A percentile compares a stretch with the other conserved stretches of the same genome.
These are phyloP conservation scores for Styela plicata DNA, from an alignment of 23 tunicate species.

Conservation along the genomic window DNA sequence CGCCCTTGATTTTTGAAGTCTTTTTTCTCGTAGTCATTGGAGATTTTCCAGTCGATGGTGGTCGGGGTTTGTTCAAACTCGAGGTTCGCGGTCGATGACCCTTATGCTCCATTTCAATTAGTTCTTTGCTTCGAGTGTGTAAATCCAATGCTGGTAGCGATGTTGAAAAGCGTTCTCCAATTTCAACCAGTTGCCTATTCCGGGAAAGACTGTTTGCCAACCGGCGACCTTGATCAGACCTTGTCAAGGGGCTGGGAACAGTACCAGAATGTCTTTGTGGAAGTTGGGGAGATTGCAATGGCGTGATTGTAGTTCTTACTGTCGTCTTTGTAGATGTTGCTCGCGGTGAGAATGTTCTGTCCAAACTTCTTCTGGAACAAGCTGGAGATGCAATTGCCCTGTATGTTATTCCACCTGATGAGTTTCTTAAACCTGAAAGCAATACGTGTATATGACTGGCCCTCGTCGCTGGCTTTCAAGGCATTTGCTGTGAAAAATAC, in stretches of 20 bases:
- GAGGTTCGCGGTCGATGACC: slow-evolving; percentile 15
- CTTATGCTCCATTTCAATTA: slow-evolving; percentile 1
- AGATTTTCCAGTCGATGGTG: neutral
- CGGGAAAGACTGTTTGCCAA: neutral
- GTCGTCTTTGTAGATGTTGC: neutral
- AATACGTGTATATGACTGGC: neutral
- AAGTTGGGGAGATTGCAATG: neutral
- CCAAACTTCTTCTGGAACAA: neutral
- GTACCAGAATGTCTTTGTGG: neutral
- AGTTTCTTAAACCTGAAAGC: neutral
- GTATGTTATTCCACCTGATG: neutral
- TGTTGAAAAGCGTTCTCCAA: neutral
- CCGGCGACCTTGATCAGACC: neutral
- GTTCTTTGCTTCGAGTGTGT: neutral
- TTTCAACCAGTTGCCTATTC: neutral
- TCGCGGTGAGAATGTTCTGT: neutral
- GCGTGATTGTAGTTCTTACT: neutral
- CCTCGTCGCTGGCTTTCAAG: too few relatives aligned
- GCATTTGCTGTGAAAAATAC: too few relatives aligned
- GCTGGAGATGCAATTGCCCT: neutral
- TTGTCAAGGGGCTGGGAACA: neutral
- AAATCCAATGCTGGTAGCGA: neutral
- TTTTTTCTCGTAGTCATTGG: neutral
- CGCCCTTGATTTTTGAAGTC: neutral
- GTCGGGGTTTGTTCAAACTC: slow-evolving; percentile 13